These are phyloP conservation scores for Eufriesea mexicana DNA, from an alignment of 1,140 invertebrate species.

Conservation along the genomic window DNA sequence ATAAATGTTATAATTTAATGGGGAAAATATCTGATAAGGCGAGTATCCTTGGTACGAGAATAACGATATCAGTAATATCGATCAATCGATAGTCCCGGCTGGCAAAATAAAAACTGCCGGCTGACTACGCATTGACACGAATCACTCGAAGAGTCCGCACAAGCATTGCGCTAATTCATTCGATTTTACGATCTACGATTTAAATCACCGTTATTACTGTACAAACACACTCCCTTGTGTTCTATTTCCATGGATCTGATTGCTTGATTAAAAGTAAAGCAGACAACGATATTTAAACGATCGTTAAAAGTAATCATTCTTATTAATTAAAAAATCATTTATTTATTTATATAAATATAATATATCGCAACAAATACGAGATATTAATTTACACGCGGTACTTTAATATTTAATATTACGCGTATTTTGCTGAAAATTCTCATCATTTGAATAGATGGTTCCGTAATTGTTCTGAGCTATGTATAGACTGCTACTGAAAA, in stretches of 20 bases:
- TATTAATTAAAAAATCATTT: too few relatives aligned
- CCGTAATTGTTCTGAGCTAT: neutral
- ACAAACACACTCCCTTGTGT: too few relatives aligned
- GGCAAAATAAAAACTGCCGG: neutral
- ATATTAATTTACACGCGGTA: neutral
- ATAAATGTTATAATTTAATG: neutral
- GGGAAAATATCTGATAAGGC: neutral
- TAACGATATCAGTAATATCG: constrained; percentile 16
- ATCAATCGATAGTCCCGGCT: constrained; percentile 15
- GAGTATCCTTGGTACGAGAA: constrained; percentile 14
- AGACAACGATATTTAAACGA: too few relatives aligned
- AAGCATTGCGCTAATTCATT: constrained; percentile 13
- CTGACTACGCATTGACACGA: constrained; percentile 24
- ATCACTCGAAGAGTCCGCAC: constrained; percentile 22
- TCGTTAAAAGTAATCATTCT: too few relatives aligned
- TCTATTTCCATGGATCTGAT: too few relatives aligned
- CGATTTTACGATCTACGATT: neutral
- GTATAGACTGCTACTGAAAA: neutral
- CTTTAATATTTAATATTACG: neutral
- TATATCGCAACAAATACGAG: neutral
- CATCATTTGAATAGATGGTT: neutral
- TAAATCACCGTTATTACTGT: neutral
- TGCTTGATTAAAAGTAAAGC: neutral
- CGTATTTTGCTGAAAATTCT: neutral
- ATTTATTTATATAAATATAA: too few relatives aligned